A percentile compares a stretch with the other conserved stretches of the same genome.
Evolutionary conservation across 2,797 vertebrate species (phyloP).

Genomic region (Uromys caudimaculatus): DNA sequence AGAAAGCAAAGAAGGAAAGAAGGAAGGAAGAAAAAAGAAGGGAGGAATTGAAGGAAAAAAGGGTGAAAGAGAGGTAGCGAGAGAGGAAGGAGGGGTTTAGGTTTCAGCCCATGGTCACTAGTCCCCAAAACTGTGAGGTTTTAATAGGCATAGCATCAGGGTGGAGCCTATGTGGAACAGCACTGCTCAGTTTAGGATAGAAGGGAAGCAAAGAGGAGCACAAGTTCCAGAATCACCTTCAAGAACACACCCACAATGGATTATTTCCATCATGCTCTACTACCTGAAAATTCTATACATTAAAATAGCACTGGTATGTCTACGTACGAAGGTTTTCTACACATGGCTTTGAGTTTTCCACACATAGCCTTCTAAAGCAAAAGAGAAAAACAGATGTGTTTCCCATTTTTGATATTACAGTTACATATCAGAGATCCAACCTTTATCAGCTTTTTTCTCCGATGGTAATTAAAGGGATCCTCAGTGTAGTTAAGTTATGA

Average conservation of each 20-base stretch:
- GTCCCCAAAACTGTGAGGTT: too few species aligned
- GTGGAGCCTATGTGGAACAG: rapidly evolving
- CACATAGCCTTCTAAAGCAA: neutral
- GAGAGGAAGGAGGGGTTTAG: rapidly evolving
- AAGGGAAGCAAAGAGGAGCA: neutral
- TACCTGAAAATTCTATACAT: neutral
- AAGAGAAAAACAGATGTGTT: neutral
- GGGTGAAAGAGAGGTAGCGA: too few species aligned
- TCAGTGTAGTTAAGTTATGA: neutral
- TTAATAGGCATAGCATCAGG: too few species aligned
- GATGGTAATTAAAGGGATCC: neutral
- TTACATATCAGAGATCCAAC: neutral
- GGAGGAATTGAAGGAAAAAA: neutral
- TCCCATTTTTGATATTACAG: neutral
- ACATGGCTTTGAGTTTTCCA: rapidly evolving
- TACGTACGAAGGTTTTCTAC: neutral
- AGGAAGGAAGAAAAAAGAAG: too few species aligned
- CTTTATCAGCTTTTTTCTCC: neutral
- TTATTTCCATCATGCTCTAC: neutral
- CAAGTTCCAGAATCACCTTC: too few species aligned
- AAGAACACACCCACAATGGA: neutral
- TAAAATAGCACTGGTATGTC: too few species aligned
- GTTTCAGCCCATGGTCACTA: neutral
- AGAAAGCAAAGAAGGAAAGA: neutral
- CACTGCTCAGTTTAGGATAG: too few species aligned